Percentiles rank a stretch among this genome's conserved stretches.
phyloP scores from a whole-genome alignment of 2,113 vertebrate genomes.

The Phyllostomus hastatus region DNA sequence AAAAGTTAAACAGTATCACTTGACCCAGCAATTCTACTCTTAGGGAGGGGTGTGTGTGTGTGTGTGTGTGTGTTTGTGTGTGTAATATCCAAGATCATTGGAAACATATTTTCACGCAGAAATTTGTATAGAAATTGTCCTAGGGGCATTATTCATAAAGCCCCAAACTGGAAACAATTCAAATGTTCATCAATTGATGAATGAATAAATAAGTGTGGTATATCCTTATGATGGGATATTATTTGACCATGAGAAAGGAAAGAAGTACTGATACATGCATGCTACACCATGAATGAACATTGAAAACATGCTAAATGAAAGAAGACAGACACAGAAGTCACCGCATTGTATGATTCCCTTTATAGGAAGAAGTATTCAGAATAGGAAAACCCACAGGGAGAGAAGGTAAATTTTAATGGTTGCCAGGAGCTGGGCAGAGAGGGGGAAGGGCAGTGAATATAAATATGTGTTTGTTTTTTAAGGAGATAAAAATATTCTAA shows the following conservation, averaged over 20 bases:
- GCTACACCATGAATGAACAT: neutral
- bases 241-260: neutral
- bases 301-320: neutral
- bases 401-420: neutral
- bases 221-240: neutral
- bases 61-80: neutral
- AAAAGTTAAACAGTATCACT: neutral
- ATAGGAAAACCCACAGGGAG: neutral
- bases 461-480: neutral
- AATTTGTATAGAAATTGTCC: neutral
- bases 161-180: neutral
- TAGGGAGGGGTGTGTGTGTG: too few species aligned
- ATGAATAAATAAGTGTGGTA: neutral
- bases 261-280: neutral
- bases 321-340: neutral
- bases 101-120: neutral
- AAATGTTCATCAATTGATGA: neutral
- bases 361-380: neutral
- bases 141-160: neutral
- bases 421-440: neutral
- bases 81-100: neutral
- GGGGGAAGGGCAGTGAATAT: neutral
- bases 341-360: neutral
- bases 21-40: neutral
- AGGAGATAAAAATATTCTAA: neutral